Percentiles rank a stretch among this genome's conserved stretches.
These are phyloP conservation scores for Butorides virescens DNA, from an alignment of 2,113 vertebrate genomes.

Conservation along the genomic window DNA sequence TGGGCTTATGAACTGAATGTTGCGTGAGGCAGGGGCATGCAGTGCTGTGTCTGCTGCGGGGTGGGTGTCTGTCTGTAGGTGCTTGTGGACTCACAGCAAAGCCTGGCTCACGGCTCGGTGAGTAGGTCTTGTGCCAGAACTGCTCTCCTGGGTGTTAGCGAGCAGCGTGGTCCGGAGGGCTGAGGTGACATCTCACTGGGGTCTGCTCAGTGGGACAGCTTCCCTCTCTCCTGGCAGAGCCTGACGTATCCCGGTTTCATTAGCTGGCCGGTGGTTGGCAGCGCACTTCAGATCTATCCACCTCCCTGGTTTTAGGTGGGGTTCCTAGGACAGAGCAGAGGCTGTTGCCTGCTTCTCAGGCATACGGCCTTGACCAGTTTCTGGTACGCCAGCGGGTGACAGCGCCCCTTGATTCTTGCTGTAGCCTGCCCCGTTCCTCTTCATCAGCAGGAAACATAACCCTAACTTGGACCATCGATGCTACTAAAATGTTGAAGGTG, in stretches of 20 bases:
- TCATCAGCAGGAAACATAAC: background rate
- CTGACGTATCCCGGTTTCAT: background rate
- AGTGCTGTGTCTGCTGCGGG: background rate
- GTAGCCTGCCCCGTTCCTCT: background rate
- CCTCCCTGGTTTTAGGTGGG: background rate
- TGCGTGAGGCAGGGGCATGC: accelerated
- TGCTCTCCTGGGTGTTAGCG: background rate
- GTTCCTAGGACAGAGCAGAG: background rate
- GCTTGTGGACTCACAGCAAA: background rate
- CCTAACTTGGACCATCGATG: background rate
- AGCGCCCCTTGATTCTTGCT: background rate
- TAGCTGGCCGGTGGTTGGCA: no score
- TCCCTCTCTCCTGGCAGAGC: background rate
- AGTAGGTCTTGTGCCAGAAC: background rate
- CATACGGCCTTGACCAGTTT: background rate
- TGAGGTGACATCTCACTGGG: background rate
- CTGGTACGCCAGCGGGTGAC: background rate
- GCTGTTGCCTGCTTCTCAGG: background rate
- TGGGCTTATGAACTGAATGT: accelerated
- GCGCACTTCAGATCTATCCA: accelerated
- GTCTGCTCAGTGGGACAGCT: background rate
- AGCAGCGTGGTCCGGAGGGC: background rate
- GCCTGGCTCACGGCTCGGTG: background rate
- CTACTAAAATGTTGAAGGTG: background rate
- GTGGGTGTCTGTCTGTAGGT: background rate